Conservation (phyloP, 2,797 vertebrate genomes). For the Sandelia bainsii region DNA sequence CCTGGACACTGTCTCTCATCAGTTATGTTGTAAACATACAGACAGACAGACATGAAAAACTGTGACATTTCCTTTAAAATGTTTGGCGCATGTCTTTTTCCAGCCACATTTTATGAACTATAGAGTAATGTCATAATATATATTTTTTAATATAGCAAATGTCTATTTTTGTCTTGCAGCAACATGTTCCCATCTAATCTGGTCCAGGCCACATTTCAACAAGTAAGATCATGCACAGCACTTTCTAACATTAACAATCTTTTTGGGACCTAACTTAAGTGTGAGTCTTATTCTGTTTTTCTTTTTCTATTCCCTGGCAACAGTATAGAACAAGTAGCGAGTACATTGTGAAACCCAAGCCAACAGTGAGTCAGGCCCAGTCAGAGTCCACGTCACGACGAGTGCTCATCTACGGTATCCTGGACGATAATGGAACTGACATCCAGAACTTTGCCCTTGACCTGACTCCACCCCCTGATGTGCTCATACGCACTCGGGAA, state of each 20-base stretch:
- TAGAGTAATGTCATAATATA: too few relatives aligned
- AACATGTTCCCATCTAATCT: slow-evolving; percentile 98
- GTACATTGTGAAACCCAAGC: slow-evolving; percentile 86
- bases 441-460: slow-evolving; percentile 95
- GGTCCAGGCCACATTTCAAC: slow-evolving; percentile 97
- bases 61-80: too few relatives aligned
- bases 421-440: slow-evolving; percentile 91
- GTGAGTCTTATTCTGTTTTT: background rate
- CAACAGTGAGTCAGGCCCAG: slow-evolving; percentile 64
- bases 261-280: slow-evolving; percentile 12
- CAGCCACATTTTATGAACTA: too few relatives aligned
- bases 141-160: slow-evolving; percentile 19
- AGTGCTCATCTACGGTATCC: slow-evolving; percentile 91
- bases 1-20: too few relatives aligned
- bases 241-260: background rate
- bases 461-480: slow-evolving; percentile 92
- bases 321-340: slow-evolving; percentile 95
- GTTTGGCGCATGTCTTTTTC: too few relatives aligned
- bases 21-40: too few relatives aligned
- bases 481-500: slow-evolving; percentile 90
- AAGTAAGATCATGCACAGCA: slow-evolving; percentile 83
- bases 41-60: too few relatives aligned
- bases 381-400: slow-evolving; percentile 84
- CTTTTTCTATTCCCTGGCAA: slow-evolving; percentile 45
- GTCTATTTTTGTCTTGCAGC: slow-evolving; percentile 78